A percentile compares a stretch with the other conserved stretches of the same genome.
These are phyloP conservation scores for Listronotus oregonensis DNA, from an alignment of 1,140 invertebrate species.

Conservation along the genomic window DNA sequence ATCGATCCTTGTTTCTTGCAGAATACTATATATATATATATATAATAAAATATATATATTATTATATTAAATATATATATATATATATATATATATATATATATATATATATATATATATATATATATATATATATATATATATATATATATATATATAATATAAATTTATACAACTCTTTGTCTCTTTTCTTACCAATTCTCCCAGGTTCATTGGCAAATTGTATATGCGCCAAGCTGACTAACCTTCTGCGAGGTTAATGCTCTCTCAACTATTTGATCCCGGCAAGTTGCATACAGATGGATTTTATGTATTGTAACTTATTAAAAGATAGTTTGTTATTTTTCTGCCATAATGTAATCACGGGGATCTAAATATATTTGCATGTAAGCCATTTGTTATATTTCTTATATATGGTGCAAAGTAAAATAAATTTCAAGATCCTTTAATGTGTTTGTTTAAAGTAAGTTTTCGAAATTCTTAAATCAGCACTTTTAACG, in stretches of 20 bases:
- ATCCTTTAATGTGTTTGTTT: too few species aligned
- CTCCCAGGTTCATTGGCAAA: slow-evolving; percentile 36
- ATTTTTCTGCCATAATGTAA: too few species aligned
- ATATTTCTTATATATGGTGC: too few species aligned
- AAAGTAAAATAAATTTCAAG: too few species aligned
- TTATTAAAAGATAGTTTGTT: slow-evolving; percentile 9
- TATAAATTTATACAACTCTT: slow-evolving; percentile 6
- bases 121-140: too few species aligned
- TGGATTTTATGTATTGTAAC: slow-evolving; percentile 17
- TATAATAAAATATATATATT: slow-evolving; percentile 2
- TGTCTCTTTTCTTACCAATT: slow-evolving; percentile 20
- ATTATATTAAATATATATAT: background rate
- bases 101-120: background rate
- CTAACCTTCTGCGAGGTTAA: slow-evolving; percentile 34
- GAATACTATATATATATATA: slow-evolving; percentile 1
- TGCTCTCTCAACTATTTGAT: slow-evolving; percentile 33
- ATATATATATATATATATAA: background rate
- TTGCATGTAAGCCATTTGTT: too few species aligned
- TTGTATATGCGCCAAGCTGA: slow-evolving; percentile 27
- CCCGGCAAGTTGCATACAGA: slow-evolving; percentile 24
- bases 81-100: slow-evolving; percentile 3
- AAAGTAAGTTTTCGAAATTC: too few species aligned
- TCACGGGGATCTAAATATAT: too few species aligned
- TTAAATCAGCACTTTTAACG: too few species aligned
- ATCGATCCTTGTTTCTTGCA: too few species aligned